A percentile compares a stretch with the other conserved stretches of the same genome.
phyloP scores from a whole-genome alignment of 2,113 vertebrate species.

The Pitta sordida region DNA sequence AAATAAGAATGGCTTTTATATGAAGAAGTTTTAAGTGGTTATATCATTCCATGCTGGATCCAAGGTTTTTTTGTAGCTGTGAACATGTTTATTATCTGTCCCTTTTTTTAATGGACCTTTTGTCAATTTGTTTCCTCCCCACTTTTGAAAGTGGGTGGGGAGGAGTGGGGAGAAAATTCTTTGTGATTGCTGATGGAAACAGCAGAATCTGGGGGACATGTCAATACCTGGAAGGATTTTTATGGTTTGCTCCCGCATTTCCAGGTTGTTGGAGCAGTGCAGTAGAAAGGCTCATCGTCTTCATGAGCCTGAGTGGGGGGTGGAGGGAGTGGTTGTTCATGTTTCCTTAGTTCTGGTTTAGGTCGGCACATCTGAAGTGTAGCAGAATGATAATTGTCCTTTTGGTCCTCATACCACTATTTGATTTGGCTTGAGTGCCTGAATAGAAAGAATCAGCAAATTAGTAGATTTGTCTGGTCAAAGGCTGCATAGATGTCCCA shows the following conservation, averaged over 20 bases:
- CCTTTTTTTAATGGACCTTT: neutral
- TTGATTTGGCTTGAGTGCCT: neutral
- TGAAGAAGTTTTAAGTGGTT: neutral
- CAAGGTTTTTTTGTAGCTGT: neutral
- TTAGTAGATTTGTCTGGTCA: neutral
- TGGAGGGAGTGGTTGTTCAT: no score
- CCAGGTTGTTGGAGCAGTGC: fast-evolving
- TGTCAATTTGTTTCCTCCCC: neutral
- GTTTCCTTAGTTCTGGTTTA: neutral
- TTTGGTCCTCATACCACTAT: fast-evolving
- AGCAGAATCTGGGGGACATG: neutral
- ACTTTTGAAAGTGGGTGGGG: neutral
- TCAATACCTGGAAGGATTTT: neutral
- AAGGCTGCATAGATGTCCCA: neutral
- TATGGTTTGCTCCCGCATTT: neutral
- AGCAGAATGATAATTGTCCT: neutral
- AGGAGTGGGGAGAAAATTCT: neutral
- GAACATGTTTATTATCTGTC: neutral
- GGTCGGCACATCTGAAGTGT: neutral
- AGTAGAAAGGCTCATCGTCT: neutral
- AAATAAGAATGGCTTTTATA: neutral
- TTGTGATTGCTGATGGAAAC: neutral
- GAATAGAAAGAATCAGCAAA: neutral
- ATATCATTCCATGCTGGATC: neutral
- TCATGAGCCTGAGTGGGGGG: neutral